These are phyloP conservation scores for Nycteola revayana DNA, from an alignment of 2,888 invertebrate species.

Conservation along the genomic window DNA sequence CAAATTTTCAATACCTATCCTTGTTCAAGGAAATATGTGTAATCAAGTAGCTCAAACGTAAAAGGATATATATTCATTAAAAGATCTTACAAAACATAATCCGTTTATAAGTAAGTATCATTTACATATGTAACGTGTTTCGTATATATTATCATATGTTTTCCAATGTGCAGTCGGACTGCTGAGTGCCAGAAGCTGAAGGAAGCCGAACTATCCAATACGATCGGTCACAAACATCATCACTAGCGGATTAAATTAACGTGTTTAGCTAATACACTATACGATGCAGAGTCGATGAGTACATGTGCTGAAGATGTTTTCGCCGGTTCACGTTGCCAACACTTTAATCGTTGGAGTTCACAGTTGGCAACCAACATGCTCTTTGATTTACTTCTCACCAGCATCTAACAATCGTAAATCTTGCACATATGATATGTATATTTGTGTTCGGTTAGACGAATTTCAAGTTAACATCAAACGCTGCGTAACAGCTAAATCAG, in stretches of 20 bases:
- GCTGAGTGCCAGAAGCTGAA: no score
- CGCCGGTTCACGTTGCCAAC: conserved; percentile 59
- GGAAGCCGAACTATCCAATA: no score
- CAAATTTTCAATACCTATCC: no score
- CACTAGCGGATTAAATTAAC: conserved; percentile 38
- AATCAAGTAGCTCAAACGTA: no score
- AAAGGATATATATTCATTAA: no score
- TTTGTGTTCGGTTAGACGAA: conserved; percentile 14
- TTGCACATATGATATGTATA: conserved; percentile 35
- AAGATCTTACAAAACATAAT: no score
- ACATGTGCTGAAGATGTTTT: conserved; percentile 56
- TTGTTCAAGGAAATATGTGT: no score
- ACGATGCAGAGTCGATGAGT: conserved; percentile 43
- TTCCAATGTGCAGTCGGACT: no score
- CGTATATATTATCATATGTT: no score
- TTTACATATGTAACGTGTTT: no score
- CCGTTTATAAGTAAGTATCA: no score
- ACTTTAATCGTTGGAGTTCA: conserved; percentile 53
- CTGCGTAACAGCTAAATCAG: conserved; percentile 29
- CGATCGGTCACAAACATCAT: no score
- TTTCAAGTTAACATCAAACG: conserved; percentile 35
- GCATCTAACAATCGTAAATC: conserved; percentile 55
- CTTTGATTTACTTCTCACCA: conserved; percentile 77
- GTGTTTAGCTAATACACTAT: conserved; percentile 46
- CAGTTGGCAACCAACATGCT: conserved; percentile 64